Evolutionary conservation across 2,113 vertebrate species (phyloP).

Genomic region (Ahaetulla prasina): DNA sequence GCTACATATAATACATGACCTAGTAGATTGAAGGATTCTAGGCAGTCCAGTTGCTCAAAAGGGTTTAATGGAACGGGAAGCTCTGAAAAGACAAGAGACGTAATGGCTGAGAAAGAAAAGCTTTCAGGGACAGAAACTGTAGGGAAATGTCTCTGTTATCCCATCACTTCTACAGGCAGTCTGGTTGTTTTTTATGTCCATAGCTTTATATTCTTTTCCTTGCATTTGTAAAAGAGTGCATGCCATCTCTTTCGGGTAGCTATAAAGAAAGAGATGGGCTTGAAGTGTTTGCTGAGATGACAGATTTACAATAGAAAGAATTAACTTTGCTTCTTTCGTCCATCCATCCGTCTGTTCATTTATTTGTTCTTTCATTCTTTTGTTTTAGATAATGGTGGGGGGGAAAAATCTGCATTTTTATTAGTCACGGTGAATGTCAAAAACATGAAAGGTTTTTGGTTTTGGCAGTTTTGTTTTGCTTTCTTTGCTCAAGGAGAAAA

Average conservation of each 20-base stretch:
- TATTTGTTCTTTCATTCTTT: background rate
- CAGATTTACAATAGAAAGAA: background rate
- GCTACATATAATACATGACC: background rate
- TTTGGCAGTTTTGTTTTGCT: background rate
- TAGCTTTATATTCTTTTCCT: background rate
- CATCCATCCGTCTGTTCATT: fast-evolving
- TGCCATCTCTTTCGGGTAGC: background rate
- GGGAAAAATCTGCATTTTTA: background rate
- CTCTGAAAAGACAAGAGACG: background rate
- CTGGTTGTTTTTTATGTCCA: background rate
- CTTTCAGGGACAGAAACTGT: background rate
- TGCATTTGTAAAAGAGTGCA: background rate
- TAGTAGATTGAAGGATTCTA: background rate
- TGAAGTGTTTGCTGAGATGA: background rate
- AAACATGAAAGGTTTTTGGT: background rate
- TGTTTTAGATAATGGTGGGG: background rate
- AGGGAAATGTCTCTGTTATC: background rate
- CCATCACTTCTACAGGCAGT: background rate
- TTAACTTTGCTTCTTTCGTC: background rate
- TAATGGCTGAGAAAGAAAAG: too few species aligned
- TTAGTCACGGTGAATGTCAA: background rate
- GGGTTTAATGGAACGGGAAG: background rate
- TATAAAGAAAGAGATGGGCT: background rate
- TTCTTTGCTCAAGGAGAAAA: background rate
- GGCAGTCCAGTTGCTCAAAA: background rate